phyloP scores from a whole-genome alignment of 1,140 invertebrate genomes.

The Aricia agestis region DNA sequence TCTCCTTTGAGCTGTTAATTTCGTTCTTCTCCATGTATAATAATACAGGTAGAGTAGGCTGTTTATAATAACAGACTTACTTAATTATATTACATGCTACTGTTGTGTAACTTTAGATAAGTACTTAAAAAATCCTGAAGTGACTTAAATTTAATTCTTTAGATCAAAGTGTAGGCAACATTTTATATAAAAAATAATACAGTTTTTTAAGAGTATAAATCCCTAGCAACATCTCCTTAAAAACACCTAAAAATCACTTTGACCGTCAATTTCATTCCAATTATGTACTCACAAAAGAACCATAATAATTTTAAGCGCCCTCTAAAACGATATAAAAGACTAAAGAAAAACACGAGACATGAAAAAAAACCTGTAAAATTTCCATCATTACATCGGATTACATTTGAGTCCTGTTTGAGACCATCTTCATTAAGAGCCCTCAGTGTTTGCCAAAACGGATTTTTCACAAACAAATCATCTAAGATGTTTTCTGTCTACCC shows the following conservation, averaged over 20 bases:
- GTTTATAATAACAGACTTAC: too few species aligned
- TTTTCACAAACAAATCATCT: slow-evolving; percentile 35
- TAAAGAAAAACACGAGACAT: not conserved
- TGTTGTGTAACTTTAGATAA: too few species aligned
- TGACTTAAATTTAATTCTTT: too few species aligned
- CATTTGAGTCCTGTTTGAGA: slow-evolving; percentile 7
- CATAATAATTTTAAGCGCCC: not conserved
- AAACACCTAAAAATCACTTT: not conserved
- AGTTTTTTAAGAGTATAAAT: too few species aligned
- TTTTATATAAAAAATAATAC: too few species aligned
- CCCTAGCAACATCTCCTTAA: too few species aligned
- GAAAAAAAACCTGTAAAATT: slow-evolving; percentile 13
- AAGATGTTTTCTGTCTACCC: slow-evolving; percentile 47
- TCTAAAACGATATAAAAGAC: not conserved
- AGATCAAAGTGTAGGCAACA: too few species aligned
- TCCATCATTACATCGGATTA: slow-evolving; percentile 12
- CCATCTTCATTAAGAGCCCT: slow-evolving; percentile 20
- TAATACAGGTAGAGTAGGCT: too few species aligned
- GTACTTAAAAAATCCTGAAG: too few species aligned
- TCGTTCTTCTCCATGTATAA: too few species aligned
- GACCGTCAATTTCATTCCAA: not conserved
- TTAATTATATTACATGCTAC: too few species aligned
- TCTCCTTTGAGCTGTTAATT: too few species aligned
- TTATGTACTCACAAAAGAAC: not conserved
- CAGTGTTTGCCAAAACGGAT: slow-evolving; percentile 16